Conservation (phyloP, 2,888 invertebrate species). For the Platycheirus albimanus region DNA sequence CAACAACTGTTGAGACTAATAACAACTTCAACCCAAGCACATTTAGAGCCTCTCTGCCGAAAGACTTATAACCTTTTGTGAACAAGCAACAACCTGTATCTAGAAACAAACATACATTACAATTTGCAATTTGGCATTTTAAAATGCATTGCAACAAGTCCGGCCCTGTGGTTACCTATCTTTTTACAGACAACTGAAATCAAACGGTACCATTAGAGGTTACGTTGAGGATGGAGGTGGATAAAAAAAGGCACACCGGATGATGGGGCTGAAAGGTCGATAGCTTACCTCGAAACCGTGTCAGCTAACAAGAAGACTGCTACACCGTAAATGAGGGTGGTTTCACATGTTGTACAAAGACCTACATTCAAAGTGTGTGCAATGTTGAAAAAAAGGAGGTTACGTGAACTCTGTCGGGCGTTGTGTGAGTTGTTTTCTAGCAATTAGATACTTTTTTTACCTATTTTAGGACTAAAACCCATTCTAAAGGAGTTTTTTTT, state of each 20-base stretch:
- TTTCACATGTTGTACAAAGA: slow-evolving; percentile 45
- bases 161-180: not conserved
- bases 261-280: slow-evolving; percentile 49
- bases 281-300: slow-evolving; percentile 64
- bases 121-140: too few species aligned
- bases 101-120: too few species aligned
- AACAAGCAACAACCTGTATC: too few species aligned
- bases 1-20: too few species aligned
- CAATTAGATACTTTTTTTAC: slow-evolving; percentile 62
- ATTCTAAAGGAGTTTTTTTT: slow-evolving; percentile 1
- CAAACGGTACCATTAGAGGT: slow-evolving; percentile 45
- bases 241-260: slow-evolving; percentile 2
- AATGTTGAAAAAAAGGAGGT: slow-evolving; percentile 30
- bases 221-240: slow-evolving; percentile 10
- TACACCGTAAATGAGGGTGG: slow-evolving; percentile 27
- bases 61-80: too few species aligned
- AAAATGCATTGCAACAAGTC: too few species aligned
- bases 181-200: slow-evolving; percentile 40
- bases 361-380: slow-evolving; percentile 28
- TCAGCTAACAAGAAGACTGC: slow-evolving; percentile 56
- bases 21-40: too few species aligned
- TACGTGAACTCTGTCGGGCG: slow-evolving; percentile 36
- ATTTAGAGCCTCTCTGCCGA: too few species aligned
- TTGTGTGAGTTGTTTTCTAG: slow-evolving; percentile 49
- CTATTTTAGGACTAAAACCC: slow-evolving; percentile 54